Base-by-base conservation (phyloP, 2,888 invertebrate genomes). In the Matsumyia berberina region DNA sequence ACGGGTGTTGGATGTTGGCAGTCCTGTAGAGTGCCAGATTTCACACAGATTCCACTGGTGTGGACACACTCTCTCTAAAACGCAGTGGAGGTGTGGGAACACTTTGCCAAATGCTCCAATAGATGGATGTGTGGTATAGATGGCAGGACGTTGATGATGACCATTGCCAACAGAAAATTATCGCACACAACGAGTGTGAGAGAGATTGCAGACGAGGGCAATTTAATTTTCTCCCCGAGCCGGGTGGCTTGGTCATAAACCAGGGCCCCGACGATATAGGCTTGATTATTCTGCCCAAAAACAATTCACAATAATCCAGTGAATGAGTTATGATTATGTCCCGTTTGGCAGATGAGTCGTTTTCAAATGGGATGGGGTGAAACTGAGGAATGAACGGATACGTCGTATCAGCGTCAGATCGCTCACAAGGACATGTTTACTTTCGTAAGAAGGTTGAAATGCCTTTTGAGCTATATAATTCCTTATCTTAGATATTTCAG, bases 271-370 rank as follows among this genome's bases (percentile, higher is more conserved):
- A n/a, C 83, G 80, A 86, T 57, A 83, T 82, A 80, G 87, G 83
- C 86, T 81, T 86, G 87, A 87, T 86, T 87, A 87, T 86, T 87
- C 86, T 24, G 4, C 79, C 81, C 64, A 67, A 79, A 79, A 87
- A 87, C 87, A 87, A 87, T 87, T 83, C 83, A 79, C 86, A 83
- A 76, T 87, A 87, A 87, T 87, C 87, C 86, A 87, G 82, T 87
- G 81, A 86, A 87, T 87, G 86, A 87, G 35, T 87, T 87, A 87
- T 87, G 86, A 81, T 81, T 78, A 86, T 86, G 85, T 77, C 3
- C 53, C 35, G 35, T 29, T 64, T 53, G 44, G 55, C 37, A 29
- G 39, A 24, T 2, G 24, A 60, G 5, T 44, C 7, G 12, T n/a
- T n/a, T n/a, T n/a, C n/a, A n/a, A n/a, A n/a, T n/a, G n/a, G n/a